Evolutionary conservation across 2,113 vertebrate genomes (phyloP), one percentile per base, ranked within the genome.

Genomic region (Microtus richardsoni): DNA sequence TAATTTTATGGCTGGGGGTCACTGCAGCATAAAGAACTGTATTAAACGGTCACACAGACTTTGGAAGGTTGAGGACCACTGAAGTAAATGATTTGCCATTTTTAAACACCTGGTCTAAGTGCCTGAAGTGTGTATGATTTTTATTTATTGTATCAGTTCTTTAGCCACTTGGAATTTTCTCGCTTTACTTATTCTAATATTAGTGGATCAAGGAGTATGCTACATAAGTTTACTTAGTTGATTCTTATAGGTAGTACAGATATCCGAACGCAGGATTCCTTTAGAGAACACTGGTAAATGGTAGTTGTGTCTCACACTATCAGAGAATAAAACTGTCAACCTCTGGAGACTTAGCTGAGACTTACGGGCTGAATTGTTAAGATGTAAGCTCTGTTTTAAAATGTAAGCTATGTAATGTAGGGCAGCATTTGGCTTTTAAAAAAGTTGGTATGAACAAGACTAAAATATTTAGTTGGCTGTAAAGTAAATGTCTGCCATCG

Each of bases 401-500:
- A 92, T 96, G 91, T 68, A 47, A 85, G 78, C 68, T 96, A 2
- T 88, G 54, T 80, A 33, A 74, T 44, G 44, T 79, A 83, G 7
- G 44, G 12, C 70, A 79, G 21, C 17, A 84, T 87, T 91, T 92
- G 52, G 74, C 68, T 89, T 93, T 92, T 54, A 22, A 79, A 64
- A 64, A 92, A 28, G 3, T 93, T 94, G 83, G 80, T 73, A 64
- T 78, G 41, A 70, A 88, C 64, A 94, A 49, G 95, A 80, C 62
- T 80, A 58, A 75, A 90, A 64, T 73, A 71, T 95, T 74, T 62
- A 64, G 28, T 78, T 96, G 26, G 3, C 30, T 84, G 0, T 89
- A 70, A 89, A 92, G 21, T 79, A 82, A 91, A 79, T 74, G 49
- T 66, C 39, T 82, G 21, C 36, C 44, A 3, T 83, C 39, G 58